Evolutionary conservation across 1,140 invertebrate species (phyloP).

Genomic region (Drosophila kurseongensis): DNA sequence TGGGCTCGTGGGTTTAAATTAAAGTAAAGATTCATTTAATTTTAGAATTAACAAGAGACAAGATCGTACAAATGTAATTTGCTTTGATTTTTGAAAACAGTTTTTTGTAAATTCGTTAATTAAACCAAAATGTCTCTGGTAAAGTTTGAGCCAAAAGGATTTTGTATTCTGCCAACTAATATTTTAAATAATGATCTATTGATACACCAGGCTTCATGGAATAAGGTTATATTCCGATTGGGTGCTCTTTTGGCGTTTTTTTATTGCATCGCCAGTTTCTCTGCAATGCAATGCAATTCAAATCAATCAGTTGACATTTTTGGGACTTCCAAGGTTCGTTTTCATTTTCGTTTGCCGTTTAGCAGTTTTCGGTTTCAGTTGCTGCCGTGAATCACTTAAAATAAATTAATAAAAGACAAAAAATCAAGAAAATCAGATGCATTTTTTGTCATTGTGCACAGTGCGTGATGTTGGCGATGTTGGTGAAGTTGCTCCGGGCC

Average conservation of each 20-base stretch:
- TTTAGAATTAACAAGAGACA: no score
- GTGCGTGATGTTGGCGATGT: slow-evolving; percentile 39
- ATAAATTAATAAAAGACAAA: slow-evolving; percentile 74
- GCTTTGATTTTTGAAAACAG: no score
- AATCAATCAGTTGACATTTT: slow-evolving; percentile 64
- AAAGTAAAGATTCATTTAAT: no score
- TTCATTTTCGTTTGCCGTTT: slow-evolving; percentile 22
- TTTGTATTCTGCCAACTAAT: not conserved
- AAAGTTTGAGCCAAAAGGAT: no score
- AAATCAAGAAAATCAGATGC: slow-evolving; percentile 37
- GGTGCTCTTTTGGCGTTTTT: slow-evolving; percentile 5
- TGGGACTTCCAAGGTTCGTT: slow-evolving; percentile 64
- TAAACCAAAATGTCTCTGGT: no score
- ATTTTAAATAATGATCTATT: not conserved
- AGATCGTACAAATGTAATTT: no score
- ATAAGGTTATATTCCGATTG: slow-evolving; percentile 23
- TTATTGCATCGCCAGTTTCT: slow-evolving; percentile 12
- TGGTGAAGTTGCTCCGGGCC: slow-evolving; percentile 27
- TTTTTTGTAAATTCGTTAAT: no score
- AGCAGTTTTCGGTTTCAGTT: slow-evolving; percentile 43
- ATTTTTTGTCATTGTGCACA: slow-evolving; percentile 16
- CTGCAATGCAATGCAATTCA: slow-evolving; percentile 34
- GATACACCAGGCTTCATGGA: no score
- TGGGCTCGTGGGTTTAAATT: no score
- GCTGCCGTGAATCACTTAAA: slow-evolving; percentile 73